These are phyloP conservation scores for Idaea biselata DNA, from an alignment of 2,888 invertebrate genomes.

Conservation along the genomic window DNA sequence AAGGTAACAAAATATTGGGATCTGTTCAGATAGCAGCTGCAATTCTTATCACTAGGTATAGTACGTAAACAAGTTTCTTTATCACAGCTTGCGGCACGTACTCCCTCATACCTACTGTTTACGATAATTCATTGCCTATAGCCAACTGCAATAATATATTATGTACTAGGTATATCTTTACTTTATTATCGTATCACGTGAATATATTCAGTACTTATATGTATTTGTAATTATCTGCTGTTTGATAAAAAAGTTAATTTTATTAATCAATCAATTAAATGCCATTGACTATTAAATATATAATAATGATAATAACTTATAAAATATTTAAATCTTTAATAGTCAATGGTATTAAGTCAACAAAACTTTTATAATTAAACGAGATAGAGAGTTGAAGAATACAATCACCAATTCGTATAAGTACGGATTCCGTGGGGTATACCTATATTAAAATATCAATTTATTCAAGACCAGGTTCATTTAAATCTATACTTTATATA, in stretches of 20 bases:
- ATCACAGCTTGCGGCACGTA: not conserved
- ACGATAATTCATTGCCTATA: not conserved
- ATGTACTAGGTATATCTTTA: not conserved
- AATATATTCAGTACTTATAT: not conserved
- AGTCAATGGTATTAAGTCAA: too few relatives aligned
- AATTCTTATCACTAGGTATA: slow-evolving; percentile 4
- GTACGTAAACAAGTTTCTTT: not conserved
- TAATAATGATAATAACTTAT: too few relatives aligned
- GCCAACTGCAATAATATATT: not conserved
- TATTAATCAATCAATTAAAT: too few relatives aligned
- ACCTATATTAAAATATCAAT: not conserved
- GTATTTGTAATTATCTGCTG: not conserved
- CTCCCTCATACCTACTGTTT: not conserved
- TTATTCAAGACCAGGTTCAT: not conserved
- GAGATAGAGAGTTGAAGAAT: too few relatives aligned
- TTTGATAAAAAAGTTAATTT: too few relatives aligned
- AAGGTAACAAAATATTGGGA: not conserved
- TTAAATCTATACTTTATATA: not conserved
- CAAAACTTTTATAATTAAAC: too few relatives aligned
- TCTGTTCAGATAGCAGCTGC: slow-evolving; percentile 9
- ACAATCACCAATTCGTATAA: too few relatives aligned
- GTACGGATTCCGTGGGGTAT: too few relatives aligned
- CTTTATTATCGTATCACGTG: not conserved
- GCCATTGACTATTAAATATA: too few relatives aligned
- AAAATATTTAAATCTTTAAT: too few relatives aligned